Evolutionary conservation across 2,113 vertebrate species (phyloP), one percentile per base, ranked within the genome.

Genomic region (Suncus etruscus): DNA sequence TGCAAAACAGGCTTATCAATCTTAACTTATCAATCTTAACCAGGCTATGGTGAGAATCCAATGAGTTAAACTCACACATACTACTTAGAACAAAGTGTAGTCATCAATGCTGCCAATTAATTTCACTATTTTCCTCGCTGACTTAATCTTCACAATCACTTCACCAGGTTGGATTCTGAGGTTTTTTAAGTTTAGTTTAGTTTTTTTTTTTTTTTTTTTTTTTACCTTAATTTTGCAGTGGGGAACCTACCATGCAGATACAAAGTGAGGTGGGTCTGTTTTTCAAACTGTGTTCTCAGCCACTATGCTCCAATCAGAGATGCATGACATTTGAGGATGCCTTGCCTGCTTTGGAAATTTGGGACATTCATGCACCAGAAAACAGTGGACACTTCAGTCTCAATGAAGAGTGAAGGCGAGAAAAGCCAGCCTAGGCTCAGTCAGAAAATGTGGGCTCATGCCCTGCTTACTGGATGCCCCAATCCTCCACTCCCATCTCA

Each of bases 1-100:
- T 88, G 9, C 80, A 88, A 90, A 94, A 86, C 73, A 31, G 31
- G 50, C 82, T 81, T 85, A 76, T 22, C 86, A 54, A 86, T 22
- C 79, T 50, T 72, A 32, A 11, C 48, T 79, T 79, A 58, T 9
- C 20, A 73, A n/a, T n/a, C n/a, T n/a, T n/a, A 4, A 16, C 73
- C 39, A 80, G 10, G 45, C 76, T 70, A 83, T 16, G 12, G 45
- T 73, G 63, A 91, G 15, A 86, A 81, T 84, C 66, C 87, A 85
- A 77, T 86, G 25, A 77, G 86, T 77, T 80, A 82, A 93, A n/a
- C 25, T 69, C n/a, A 68, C 51, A 45, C 58, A 69, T 84, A 75
- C 32, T 72, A 29, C 31, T 89, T 75, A 87, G 27, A 90, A 11
- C 12, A 81, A 27, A 72, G 0, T 81, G 7, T 50, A 25, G n/a